Evolutionary conservation across 2,888 invertebrate genomes (phyloP).

Genomic region (Rhimphoctona megacephalus): DNA sequence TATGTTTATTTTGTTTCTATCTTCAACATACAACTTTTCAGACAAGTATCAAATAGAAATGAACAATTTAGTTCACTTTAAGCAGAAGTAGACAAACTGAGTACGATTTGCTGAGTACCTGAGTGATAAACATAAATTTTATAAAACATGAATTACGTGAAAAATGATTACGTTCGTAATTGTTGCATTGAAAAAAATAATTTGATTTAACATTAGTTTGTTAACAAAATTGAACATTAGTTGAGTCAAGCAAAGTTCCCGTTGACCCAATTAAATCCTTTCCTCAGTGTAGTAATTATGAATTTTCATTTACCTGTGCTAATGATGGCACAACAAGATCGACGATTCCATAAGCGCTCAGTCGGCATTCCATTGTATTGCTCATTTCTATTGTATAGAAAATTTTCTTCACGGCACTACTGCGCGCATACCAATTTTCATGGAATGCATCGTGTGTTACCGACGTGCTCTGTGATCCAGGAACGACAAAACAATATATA

Average conservation of each 20-base stretch:
- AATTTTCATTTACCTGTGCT: constrained; percentile 18
- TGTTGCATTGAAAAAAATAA: neutral
- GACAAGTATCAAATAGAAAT: too few species aligned
- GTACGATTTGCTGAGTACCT: constrained; percentile 60
- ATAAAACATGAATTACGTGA: neutral
- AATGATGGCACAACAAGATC: constrained; percentile 74
- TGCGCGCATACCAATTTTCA: constrained; percentile 69
- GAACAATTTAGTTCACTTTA: neutral
- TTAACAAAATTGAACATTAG: too few species aligned
- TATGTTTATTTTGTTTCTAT: neutral
- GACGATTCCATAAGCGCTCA: constrained; percentile 66
- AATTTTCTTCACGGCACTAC: constrained; percentile 44
- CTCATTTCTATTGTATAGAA: constrained; percentile 66
- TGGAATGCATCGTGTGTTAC: constrained; percentile 71
- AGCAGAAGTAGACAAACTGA: constrained; percentile 48
- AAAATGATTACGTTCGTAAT: neutral
- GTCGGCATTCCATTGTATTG: constrained; percentile 69
- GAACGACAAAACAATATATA: neutral
- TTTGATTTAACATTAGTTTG: neutral
- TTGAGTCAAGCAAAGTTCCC: too few species aligned
- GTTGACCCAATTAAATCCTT: too few species aligned
- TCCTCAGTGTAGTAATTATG: too few species aligned
- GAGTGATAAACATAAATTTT: neutral
- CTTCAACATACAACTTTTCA: neutral
- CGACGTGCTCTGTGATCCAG: constrained; percentile 67